Base-by-base conservation (phyloP, 2,113 vertebrate genomes). In the Phylloscopus whistleri region DNA sequence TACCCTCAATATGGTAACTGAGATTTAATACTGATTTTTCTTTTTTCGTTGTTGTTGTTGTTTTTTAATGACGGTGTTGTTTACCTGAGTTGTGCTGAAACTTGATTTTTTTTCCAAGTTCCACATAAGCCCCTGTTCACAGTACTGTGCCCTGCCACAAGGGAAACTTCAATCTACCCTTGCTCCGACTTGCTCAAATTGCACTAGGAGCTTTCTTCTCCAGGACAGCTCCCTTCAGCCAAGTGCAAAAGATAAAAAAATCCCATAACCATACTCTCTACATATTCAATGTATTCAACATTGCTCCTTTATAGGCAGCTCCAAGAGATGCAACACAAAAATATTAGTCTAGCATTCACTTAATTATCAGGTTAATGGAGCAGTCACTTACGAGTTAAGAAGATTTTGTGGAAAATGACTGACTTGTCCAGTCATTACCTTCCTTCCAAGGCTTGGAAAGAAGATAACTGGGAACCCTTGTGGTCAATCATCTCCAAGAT, bases 81-180 rank as follows among this genome's bases (percentile, higher is more conserved):
- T 81, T 26, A 49, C 9, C 23, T 5, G 3, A 64, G 28, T n/a
- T 72, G 18, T 55, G 33, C 28, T 51, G 44, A 55, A 87, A 73
- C 21, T 22, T 53, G 9, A 60, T 59, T 85, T 70, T 53, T 37
- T 31, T 62, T n/a, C 17, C 28, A 56, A 28, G 4, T 30, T 56
- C 35, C 53, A 49, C 0, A 0, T 31, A 56, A 79, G n/a, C 9
- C 75, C 23, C 30, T 4, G 2, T 26, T n/a, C 37, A 52, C 33
- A 69, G 8, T 30, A 66, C 21, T 18, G 35, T 18, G 35, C 26
- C 22, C 33, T 26, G 33, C 10, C 49, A 30, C 1, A 2, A 69
- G 6, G 3, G 7, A 43, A 78, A 49, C 28, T 62, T 70, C 31
- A 35, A 31, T 14, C 35, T 78, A 60, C 24, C 51, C 37, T 77